phyloP scores from a whole-genome alignment of 2,113 vertebrate genomes.

The Stigmatopora nigra region DNA sequence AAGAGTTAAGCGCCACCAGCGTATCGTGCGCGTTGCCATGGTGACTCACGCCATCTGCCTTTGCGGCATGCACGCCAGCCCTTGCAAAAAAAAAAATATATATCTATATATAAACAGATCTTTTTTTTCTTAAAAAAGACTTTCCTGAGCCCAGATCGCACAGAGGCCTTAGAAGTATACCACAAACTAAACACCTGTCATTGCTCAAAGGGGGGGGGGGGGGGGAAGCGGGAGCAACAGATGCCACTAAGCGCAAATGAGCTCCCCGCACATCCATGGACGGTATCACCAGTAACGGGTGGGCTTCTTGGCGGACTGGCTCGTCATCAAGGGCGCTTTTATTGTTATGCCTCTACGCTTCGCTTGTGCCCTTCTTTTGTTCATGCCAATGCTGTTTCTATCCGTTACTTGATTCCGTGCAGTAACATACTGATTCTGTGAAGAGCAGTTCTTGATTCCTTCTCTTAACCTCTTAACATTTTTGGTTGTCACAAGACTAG shows the following conservation, averaged over 20 bases:
- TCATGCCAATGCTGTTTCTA: too few relatives aligned
- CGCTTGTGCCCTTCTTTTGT: background rate
- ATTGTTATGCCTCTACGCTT: background rate
- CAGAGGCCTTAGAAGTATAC: slow-evolving; percentile 16
- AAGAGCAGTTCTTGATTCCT: too few relatives aligned
- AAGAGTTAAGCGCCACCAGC: slow-evolving; percentile 41
- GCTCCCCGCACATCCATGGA: background rate
- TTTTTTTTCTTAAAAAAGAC: slow-evolving; percentile 14
- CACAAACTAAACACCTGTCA: slow-evolving; percentile 37
- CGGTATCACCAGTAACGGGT: background rate
- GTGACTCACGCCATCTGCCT: slow-evolving; percentile 63
- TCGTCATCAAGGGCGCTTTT: background rate
- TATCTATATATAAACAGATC: background rate
- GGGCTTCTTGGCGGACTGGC: background rate
- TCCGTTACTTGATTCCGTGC: too few relatives aligned
- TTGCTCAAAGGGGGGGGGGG: slow-evolving; percentile 31
- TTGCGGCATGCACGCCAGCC: slow-evolving; percentile 1
- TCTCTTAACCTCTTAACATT: too few relatives aligned
- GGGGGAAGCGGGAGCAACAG: slow-evolving; percentile 42
- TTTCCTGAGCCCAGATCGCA: slow-evolving; percentile 25
- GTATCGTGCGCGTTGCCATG: slow-evolving; percentile 61
- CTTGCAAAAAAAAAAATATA: slow-evolving; percentile 19
- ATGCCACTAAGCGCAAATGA: slow-evolving; percentile 16
- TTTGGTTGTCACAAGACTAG: too few relatives aligned
- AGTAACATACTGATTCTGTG: too few relatives aligned